Base-by-base conservation (phyloP, 2,797 vertebrate genomes). In the Semotilus atromaculatus region DNA sequence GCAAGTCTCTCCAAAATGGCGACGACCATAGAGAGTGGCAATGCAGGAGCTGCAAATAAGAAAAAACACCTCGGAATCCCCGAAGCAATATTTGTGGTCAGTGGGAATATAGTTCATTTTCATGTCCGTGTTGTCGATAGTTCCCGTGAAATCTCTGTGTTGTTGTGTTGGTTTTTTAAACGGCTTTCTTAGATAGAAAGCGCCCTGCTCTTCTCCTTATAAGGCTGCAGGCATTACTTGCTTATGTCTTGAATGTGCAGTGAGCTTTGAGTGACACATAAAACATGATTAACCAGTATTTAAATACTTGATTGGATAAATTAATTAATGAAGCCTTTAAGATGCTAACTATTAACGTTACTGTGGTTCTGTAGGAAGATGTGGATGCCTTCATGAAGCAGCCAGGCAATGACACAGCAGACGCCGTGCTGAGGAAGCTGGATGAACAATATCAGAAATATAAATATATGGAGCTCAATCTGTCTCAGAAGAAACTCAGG, bases 401-500 rank as follows among this genome's bases (percentile, higher is more conserved):
- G 90, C 96, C 98, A 2, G 98, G 97, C 73, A 99, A 99, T 81
- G 98, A 99, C 90, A 97, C 97, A 18, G 98, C 97, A 55, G 98
- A 99, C 82, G 82, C 92, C 0, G 97, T 96, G 2, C 94, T 99
- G 75, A 97, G 97, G 93, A 98, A 95, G 90, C 88, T 98, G 92
- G 98, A 99, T 86, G 98, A 99, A 80, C 97, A 99, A 86, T 98
- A 98, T 93, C 98, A 99, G 95, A 99, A 99, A 90, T 99, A 99
- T 88, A 99, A 99, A 91, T 99, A 99, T 92, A 98, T 99, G 98
- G 98, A 99, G 91, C 95, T 99, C 92, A 99, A 99, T 91, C 96
- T 99, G 94, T 95, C 94, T 78, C 97, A 99, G 89, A 99, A 99
- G 94, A 99, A 99, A 92, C 96, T 96, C 86, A 95, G 98, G 98